Conservation (phyloP, 2,113 vertebrate genomes). For the Phalacrocorax aristotelis region DNA sequence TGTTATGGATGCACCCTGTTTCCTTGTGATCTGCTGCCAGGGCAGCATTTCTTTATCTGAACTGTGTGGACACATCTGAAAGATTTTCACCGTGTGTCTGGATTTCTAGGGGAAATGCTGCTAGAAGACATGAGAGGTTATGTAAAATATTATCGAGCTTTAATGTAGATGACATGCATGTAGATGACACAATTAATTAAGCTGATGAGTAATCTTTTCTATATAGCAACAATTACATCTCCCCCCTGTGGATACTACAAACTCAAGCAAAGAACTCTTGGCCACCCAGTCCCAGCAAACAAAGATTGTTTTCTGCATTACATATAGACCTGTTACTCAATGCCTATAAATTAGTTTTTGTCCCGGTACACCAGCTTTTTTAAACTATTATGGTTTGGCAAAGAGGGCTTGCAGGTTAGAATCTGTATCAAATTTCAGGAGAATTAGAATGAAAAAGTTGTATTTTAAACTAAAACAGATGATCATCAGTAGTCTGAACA, state of each 20-base stretch:
- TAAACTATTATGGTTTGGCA: slow-evolving; percentile 11
- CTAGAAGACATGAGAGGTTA: not conserved
- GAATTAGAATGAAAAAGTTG: slow-evolving; percentile 18
- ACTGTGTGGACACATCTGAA: not conserved
- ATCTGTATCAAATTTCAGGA: slow-evolving; percentile 10
- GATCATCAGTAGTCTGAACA: not conserved
- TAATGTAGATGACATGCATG: not conserved
- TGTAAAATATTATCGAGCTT: not conserved
- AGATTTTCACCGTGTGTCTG: not conserved
- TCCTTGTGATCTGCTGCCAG: not conserved
- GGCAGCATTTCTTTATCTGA: not conserved
- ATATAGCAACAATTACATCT: not conserved
- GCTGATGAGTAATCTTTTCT: not conserved
- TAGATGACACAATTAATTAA: not conserved
- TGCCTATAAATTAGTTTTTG: slow-evolving; percentile 29
- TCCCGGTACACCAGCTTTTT: too few species aligned
- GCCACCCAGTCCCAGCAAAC: slow-evolving; percentile 34
- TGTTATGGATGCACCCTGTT: not conserved
- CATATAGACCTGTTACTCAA: slow-evolving; percentile 40
- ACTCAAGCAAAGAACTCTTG: slow-evolving; percentile 17
- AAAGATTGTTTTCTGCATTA: slow-evolving; percentile 43
- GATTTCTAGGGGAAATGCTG: not conserved
- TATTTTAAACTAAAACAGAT: not conserved
- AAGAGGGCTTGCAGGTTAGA: slow-evolving; percentile 28
- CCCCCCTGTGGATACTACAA: not conserved